phyloP scores from a whole-genome alignment of 2,113 vertebrate species.

The Machaerirhynchus nigripectus region DNA sequence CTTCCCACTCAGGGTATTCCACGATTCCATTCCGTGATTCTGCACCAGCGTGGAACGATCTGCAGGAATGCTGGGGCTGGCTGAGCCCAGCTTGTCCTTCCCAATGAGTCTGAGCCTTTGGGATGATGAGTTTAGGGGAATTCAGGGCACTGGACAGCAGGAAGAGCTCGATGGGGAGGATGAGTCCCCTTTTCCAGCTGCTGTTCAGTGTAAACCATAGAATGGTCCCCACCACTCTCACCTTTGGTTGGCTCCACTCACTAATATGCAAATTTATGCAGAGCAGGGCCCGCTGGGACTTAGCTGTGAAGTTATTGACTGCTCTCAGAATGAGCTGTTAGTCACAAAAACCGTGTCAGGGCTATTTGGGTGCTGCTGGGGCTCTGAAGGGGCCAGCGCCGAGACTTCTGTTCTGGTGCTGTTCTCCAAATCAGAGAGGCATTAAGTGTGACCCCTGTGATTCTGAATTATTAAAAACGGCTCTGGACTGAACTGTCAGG shows the following conservation, averaged over 20 bases:
- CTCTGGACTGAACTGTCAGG: neutral
- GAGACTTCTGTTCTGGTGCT: neutral
- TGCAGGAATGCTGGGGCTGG: neutral
- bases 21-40: neutral
- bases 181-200: neutral
- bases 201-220: neutral
- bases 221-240: neutral
- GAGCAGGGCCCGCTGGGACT: neutral
- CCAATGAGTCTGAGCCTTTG: rapidly evolving
- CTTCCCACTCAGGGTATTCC: neutral
- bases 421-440: neutral
- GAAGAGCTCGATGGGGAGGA: neutral
- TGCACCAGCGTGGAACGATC: neutral
- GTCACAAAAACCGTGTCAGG: neutral
- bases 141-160: neutral
- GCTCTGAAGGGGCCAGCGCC: neutral
- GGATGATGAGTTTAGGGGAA: neutral
- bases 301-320: neutral
- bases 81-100: neutral
- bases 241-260: neutral
- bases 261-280: neutral
- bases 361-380: neutral
- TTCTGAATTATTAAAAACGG: neutral
- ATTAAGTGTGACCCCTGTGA: neutral
- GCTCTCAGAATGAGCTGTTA: neutral